These are phyloP conservation scores for Lutraria lutraria DNA, from an alignment of 2,888 invertebrate genomes.

Conservation along the genomic window DNA sequence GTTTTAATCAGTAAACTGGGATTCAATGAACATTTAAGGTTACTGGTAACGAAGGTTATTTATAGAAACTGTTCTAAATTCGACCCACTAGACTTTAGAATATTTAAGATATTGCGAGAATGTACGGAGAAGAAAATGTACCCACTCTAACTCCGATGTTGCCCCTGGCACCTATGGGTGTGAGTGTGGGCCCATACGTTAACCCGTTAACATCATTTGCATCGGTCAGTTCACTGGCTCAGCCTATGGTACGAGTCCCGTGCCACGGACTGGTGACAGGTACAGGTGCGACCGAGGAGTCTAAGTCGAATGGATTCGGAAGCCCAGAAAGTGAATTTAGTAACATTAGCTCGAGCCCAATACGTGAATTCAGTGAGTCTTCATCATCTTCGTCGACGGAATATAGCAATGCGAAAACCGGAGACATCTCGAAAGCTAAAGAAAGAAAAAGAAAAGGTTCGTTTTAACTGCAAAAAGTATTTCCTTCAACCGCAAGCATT, in stretches of 20 bases:
- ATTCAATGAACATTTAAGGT: background rate
- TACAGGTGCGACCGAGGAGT: slow-evolving; percentile 11
- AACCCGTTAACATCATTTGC: slow-evolving; percentile 52
- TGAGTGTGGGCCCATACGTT: slow-evolving; percentile 4
- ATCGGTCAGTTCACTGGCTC: slow-evolving; percentile 52
- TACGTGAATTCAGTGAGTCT: slow-evolving; percentile 32
- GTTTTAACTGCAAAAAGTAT: background rate
- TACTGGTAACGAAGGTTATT: background rate
- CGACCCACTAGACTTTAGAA: background rate
- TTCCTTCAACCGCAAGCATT: too few species aligned
- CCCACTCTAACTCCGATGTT: slow-evolving; percentile 35
- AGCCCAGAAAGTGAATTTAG: slow-evolving; percentile 31
- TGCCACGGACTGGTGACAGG: slow-evolving; percentile 20
- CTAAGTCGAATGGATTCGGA: background rate
- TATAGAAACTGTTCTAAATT: background rate
- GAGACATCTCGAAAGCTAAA: background rate
- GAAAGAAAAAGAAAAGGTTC: slow-evolving; percentile 49
- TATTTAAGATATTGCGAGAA: background rate
- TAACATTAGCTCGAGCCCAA: slow-evolving; percentile 28
- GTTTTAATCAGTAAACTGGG: background rate
- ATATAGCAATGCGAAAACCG: slow-evolving; percentile 27
- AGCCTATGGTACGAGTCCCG: slow-evolving; percentile 40
- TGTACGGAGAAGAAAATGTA: slow-evolving; percentile 45
- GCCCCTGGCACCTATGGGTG: slow-evolving; percentile 30
- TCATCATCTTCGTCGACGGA: slow-evolving; percentile 47